Evolutionary conservation across 1,140 invertebrate species (phyloP), one percentile per base, ranked within the genome.

Genomic region (Micrasema longulum): DNA sequence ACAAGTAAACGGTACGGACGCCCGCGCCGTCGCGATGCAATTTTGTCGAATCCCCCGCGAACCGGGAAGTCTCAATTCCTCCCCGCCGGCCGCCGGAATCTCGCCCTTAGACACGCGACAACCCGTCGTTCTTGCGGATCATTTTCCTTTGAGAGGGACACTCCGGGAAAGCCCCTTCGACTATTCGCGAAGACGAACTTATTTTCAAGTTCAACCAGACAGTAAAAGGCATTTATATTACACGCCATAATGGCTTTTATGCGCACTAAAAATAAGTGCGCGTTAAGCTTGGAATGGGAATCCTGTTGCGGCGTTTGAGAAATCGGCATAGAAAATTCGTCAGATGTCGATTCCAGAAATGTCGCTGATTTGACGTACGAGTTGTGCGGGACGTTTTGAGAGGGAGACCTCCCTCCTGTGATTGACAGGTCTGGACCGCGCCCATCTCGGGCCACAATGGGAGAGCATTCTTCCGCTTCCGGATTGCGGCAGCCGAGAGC

Each of bases 171-270:
- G 48, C 18, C 63, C 31, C 63, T 66, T 52, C 63, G 63, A 52
- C 45, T 50, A 41, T 66, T 66, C 63, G 63, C 36, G 35, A 31
- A 43, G 53, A 31, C 31, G 38, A 60, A 68, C 50, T 67, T 62
- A 68, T 64, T 72, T 73, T 76, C 71, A 73, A 76, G 71, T 73
- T 72, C 71, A 76, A 70, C 52, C 71, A 65, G 69, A 72, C 73
- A 68, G 73, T 72, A 75, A 75, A 75, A 75, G 73, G 73, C 73
- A 69, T 74, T 74, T 72, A 75, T 68, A 75, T 75, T 75, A 75
- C 73, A 75, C 73, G 73, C 73, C 69, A 75, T 75, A 75, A 75
- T 75, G 73, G 66, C 73, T 75, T 75, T 75, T 75, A 75, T 75
- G 73, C 63, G 73, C 73, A 71, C 43, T 75, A 72, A 75, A 75